phyloP scores from a whole-genome alignment of 2,888 invertebrate species.

The Smittia aterrima region DNA sequence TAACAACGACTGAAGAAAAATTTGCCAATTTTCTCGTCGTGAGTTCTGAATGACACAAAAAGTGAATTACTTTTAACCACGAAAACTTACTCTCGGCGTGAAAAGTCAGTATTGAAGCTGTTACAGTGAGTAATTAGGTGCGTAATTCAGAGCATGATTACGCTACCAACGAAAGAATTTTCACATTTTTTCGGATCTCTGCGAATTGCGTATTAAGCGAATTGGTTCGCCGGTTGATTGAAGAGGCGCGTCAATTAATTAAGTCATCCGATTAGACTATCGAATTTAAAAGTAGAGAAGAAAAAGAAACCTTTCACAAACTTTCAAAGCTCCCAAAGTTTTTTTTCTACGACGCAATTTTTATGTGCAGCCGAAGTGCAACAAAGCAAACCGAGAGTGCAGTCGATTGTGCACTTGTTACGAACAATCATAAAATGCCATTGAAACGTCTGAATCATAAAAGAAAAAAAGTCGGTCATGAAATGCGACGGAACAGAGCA shows the following conservation, averaged over 20 bases:
- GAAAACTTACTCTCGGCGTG: not conserved
- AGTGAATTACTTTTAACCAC: not conserved
- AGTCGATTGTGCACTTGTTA: not conserved
- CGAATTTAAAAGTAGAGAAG: too few relatives aligned
- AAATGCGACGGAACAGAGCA: not conserved
- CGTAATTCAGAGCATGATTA: not conserved
- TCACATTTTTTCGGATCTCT: not conserved
- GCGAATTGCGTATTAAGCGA: not conserved
- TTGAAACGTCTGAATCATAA: constrained; percentile 7
- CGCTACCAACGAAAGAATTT: not conserved
- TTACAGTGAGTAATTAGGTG: not conserved
- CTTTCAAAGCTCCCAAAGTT: too few relatives aligned
- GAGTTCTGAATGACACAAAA: not conserved
- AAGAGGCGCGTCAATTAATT: not conserved
- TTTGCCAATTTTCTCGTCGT: not conserved
- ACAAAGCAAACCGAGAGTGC: not conserved
- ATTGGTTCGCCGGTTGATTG: not conserved
- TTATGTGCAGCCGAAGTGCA: not conserved
- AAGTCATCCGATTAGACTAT: not conserved
- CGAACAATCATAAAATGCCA: not conserved
- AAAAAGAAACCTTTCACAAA: too few relatives aligned
- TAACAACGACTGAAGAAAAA: not conserved
- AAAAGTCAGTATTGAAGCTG: not conserved
- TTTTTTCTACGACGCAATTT: constrained; percentile 12
- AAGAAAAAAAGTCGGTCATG: constrained; percentile 3